Percentiles rank a stretch among this genome's conserved stretches.
Evolutionary conservation across 2,113 vertebrate species (phyloP).

Genomic region (Prunella himalayana): DNA sequence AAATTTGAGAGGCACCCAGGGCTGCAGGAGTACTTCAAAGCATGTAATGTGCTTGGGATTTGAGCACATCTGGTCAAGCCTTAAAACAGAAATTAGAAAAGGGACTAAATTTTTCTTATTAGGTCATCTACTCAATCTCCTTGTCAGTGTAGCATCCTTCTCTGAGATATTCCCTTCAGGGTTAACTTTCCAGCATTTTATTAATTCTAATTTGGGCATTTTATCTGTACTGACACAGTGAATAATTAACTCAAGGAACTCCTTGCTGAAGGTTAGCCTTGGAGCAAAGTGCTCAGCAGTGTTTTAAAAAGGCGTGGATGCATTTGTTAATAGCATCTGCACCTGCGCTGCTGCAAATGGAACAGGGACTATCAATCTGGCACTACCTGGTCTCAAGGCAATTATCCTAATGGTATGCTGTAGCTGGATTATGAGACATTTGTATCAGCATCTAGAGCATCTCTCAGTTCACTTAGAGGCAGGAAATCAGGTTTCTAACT

Average conservation of each 20-base stretch:
- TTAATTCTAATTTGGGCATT: neutral
- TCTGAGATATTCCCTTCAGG: neutral
- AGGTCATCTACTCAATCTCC: neutral
- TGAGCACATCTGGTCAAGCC: neutral
- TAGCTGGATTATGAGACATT: conserved; percentile 2
- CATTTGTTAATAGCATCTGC: conserved; percentile 42
- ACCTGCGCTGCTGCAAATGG: neutral
- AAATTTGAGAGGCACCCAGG: neutral
- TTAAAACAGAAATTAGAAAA: neutral
- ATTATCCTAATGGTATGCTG: conserved; percentile 41
- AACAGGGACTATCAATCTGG: conserved; percentile 15
- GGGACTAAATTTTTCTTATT: neutral
- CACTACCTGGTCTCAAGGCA: conserved; percentile 20
- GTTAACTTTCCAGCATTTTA: neutral
- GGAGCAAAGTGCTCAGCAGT: neutral
- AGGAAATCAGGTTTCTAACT: conserved; percentile 32
- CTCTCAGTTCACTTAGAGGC: neutral
- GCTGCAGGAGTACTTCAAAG: neutral
- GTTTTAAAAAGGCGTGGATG: neutral
- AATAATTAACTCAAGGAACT: conserved; percentile 23
- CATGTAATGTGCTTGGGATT: neutral
- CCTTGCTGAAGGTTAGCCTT: conserved; percentile 27
- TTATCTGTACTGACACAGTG: neutral
- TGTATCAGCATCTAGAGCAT: neutral
- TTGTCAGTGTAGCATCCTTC: neutral